A percentile compares a stretch with the other conserved stretches of the same genome.
Evolutionary conservation across 2,888 invertebrate species (phyloP).

Genomic region (Merodon equestris): DNA sequence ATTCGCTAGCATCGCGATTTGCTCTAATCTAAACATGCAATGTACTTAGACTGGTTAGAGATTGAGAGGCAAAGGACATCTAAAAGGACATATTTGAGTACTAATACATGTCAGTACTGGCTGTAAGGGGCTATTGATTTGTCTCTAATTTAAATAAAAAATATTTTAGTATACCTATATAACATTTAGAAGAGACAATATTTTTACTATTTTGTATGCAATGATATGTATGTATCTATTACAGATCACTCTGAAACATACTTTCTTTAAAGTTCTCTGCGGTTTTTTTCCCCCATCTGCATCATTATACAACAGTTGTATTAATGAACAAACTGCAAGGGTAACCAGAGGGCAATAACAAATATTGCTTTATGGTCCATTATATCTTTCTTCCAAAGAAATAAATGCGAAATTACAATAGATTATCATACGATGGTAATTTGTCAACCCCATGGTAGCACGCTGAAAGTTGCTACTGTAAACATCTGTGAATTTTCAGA

Average conservation of each 20-base stretch:
- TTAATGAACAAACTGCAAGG: slow-evolving; percentile 37
- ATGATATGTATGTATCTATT: too few relatives aligned
- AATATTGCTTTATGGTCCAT: slow-evolving; percentile 79
- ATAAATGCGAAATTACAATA: slow-evolving; percentile 61
- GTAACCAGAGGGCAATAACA: slow-evolving; percentile 71
- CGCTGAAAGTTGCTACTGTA: slow-evolving; percentile 50
- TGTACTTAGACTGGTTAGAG: too few relatives aligned
- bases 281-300: slow-evolving; percentile 45
- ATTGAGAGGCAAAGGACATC: too few relatives aligned
- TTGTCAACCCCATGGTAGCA: slow-evolving; percentile 59
- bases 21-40: too few relatives aligned
- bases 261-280: slow-evolving; percentile 24
- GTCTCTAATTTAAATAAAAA: too few relatives aligned
- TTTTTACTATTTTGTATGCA: too few relatives aligned
- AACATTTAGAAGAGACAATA: too few relatives aligned
- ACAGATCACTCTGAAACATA: slow-evolving; percentile 46
- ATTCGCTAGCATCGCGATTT: too few relatives aligned
- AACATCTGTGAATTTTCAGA: slow-evolving; percentile 64
- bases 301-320: slow-evolving; percentile 35
- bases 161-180: too few relatives aligned
- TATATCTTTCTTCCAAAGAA: slow-evolving; percentile 70
- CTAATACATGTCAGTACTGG: too few relatives aligned
- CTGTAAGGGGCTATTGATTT: too few relatives aligned
- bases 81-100: too few relatives aligned
- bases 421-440: slow-evolving; percentile 64